Conservation (phyloP, 2,888 invertebrate species). For the Mantis religiosa region DNA sequence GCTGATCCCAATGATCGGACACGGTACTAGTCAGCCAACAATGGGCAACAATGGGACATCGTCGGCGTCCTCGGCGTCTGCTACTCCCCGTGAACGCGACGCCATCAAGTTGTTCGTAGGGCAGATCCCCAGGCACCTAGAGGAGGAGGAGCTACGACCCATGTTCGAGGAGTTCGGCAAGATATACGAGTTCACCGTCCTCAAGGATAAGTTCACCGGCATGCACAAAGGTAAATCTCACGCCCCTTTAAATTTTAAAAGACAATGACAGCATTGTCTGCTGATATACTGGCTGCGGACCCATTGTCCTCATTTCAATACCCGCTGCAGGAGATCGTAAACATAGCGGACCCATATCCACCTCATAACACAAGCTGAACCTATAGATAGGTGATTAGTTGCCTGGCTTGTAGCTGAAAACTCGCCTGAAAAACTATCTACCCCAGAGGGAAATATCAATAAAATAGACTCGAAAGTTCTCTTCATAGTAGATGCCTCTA, state of each 20-base stretch:
- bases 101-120: constrained; percentile 85
- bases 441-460: no score
- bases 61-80: constrained; percentile 5
- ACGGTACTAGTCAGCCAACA: neutral
- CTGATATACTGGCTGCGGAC: neutral
- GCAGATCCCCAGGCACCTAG: constrained; percentile 85
- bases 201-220: constrained; percentile 92
- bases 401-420: no score
- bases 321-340: neutral
- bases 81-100: constrained; percentile 44
- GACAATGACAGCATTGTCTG: neutral
- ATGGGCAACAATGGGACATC: constrained; percentile 20
- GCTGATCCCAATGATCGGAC: constrained; percentile 21
- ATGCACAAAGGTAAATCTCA: constrained; percentile 80
- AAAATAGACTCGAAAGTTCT: no score
- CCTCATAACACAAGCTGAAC: no score
- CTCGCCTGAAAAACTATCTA: no score
- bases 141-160: constrained; percentile 81
- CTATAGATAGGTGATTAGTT: no score
- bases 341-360: no score
- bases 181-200: constrained; percentile 89
- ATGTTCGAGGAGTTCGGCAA: constrained; percentile 91
- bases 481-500: no score
- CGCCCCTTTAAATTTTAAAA: neutral
- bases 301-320: neutral